Percentiles rank a stretch among this genome's conserved stretches.
Evolutionary conservation across 2,113 vertebrate genomes (phyloP).

Genomic region (Eleginops maclovinus): DNA sequence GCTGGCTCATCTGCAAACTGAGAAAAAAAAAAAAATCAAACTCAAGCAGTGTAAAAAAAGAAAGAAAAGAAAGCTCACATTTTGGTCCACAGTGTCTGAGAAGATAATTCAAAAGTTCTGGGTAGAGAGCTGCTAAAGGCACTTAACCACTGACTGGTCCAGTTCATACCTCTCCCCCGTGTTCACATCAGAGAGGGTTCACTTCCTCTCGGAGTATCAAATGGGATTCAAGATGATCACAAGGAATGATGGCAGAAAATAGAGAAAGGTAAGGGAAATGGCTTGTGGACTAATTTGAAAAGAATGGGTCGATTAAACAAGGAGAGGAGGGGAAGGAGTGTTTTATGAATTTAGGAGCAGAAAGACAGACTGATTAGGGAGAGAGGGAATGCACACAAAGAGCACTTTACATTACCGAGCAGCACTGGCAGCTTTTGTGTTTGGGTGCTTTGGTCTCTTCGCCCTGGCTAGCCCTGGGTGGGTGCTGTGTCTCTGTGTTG

Average conservation of each 20-base stretch:
- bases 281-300: constrained; percentile 10
- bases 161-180: background rate
- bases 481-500: constrained; percentile 30
- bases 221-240: constrained; percentile 16
- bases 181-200: constrained; percentile 10
- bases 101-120: constrained; percentile 23
- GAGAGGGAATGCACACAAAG: background rate
- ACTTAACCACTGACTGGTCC: constrained; percentile 41
- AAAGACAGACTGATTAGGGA: constrained; percentile 8
- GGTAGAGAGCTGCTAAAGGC: constrained; percentile 37
- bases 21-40: constrained; percentile 11
- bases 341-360: constrained; percentile 13
- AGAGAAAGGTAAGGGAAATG: constrained; percentile 17
- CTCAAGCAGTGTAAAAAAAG: constrained; percentile 11
- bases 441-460: constrained; percentile 61
- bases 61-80: background rate
- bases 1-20: constrained; percentile 9
- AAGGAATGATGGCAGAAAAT: constrained; percentile 14
- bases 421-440: constrained; percentile 82
- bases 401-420: constrained; percentile 80
- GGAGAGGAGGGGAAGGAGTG: constrained; percentile 19
- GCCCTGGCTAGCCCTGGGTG: constrained; percentile 13
- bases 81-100: constrained; percentile 24
- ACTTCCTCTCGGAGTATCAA: constrained; percentile 27
- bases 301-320: constrained; percentile 15